Evolutionary conservation across 2,888 invertebrate genomes (phyloP).

Genomic region (Acronicta aceris): DNA sequence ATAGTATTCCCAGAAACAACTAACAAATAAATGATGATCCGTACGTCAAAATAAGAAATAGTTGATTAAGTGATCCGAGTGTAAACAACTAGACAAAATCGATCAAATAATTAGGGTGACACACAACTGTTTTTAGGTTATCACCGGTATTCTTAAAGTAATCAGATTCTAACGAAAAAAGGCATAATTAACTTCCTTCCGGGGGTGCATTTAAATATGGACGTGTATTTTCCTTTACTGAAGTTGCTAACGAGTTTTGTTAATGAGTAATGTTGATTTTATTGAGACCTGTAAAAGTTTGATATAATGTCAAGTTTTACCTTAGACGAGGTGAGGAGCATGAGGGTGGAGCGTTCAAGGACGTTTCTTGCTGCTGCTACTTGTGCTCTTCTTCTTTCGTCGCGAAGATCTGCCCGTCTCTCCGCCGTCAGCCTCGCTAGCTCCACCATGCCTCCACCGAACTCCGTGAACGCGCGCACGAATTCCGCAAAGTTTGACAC

Average conservation of each 20-base stretch:
- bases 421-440: constrained; percentile 97
- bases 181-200: constrained; percentile 21
- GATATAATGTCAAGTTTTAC: constrained; percentile 63
- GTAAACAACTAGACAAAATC: background rate
- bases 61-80: no score
- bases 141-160: background rate
- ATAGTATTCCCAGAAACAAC: background rate
- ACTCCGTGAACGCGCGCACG: constrained; percentile 99
- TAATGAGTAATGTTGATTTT: constrained; percentile 14
- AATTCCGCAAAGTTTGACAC: constrained; percentile 98
- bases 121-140: background rate
- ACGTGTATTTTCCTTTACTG: constrained; percentile 16
- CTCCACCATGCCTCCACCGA: constrained; percentile 99
- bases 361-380: constrained; percentile 98
- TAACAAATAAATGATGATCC: no score
- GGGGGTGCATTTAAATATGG: constrained; percentile 16
- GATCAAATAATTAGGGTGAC: background rate
- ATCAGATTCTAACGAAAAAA: constrained; percentile 1
- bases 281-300: constrained; percentile 8
- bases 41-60: no score
- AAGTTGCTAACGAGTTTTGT: constrained; percentile 41
- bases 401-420: constrained; percentile 95
- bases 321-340: constrained; percentile 99
- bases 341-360: constrained; percentile 98
- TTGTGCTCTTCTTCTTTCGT: constrained; percentile 98